These are phyloP conservation scores for Melieria picta DNA, from an alignment of 2,888 invertebrate genomes.

Conservation along the genomic window DNA sequence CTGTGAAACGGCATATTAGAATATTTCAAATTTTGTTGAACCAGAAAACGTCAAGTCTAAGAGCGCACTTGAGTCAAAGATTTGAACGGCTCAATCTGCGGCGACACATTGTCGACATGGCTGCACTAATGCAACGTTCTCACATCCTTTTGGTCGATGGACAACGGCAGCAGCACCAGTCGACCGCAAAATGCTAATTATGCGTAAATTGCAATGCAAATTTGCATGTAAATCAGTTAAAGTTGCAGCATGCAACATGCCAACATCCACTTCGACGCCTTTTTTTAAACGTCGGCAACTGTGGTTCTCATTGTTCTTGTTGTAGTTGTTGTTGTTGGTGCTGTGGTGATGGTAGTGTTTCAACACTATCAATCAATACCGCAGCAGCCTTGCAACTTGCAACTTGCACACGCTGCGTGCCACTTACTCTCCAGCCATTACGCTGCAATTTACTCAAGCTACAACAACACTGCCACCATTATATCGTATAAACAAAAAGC, in stretches of 20 bases:
- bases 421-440: not conserved
- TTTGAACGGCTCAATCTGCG: too few relatives aligned
- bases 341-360: conserved; percentile 28
- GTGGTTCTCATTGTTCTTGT: conserved; percentile 6
- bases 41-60: too few relatives aligned
- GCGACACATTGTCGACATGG: too few relatives aligned
- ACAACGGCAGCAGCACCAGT: conserved; percentile 17
- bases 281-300: not conserved
- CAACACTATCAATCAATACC: conserved; percentile 47
- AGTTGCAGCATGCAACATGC: conserved; percentile 21
- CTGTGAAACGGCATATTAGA: too few relatives aligned
- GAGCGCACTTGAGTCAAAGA: too few relatives aligned
- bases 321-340: not conserved
- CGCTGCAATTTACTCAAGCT: not conserved
- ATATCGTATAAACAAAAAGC: not conserved
- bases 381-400: not conserved
- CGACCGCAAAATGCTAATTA: conserved; percentile 46
- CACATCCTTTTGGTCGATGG: not conserved
- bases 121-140: too few relatives aligned
- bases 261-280: not conserved
- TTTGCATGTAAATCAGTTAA: conserved; percentile 45
- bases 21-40: too few relatives aligned
- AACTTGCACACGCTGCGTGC: not conserved
- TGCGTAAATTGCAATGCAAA: conserved; percentile 49
- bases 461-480: too few relatives aligned